Conservation (phyloP, 1,140 invertebrate genomes). For the Drosophila kanapiae region DNA sequence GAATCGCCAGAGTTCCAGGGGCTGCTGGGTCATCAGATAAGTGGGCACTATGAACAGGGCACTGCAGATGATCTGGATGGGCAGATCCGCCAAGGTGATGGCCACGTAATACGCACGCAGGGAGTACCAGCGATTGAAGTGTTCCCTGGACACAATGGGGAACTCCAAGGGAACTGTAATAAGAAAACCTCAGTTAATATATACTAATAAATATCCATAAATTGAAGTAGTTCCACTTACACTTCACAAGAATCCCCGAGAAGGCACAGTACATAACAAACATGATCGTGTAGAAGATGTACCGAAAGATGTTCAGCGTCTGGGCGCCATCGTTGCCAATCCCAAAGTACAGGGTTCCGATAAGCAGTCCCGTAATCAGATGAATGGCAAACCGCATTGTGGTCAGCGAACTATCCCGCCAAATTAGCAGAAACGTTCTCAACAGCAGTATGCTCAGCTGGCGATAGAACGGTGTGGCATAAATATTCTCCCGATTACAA, state of each 20-base stretch:
- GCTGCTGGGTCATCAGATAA: conserved; percentile 94
- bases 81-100: conserved; percentile 93
- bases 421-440: conserved; percentile 88
- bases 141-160: conserved; percentile 93
- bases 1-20: conserved; percentile 89
- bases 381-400: conserved; percentile 92
- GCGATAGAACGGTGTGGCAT: conserved; percentile 88
- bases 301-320: conserved; percentile 91
- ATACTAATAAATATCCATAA: not conserved
- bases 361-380: conserved; percentile 90
- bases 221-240: conserved; percentile 87
- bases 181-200: not conserved
- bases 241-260: conserved; percentile 93
- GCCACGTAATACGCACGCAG: conserved; percentile 94
- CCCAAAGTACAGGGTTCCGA: conserved; percentile 92
- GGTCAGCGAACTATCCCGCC: conserved; percentile 87
- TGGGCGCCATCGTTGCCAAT: conserved; percentile 92
- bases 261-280: conserved; percentile 95
- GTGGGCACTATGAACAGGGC: conserved; percentile 91
- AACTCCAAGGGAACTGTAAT: conserved; percentile 94
- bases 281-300: conserved; percentile 93
- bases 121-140: conserved; percentile 98
- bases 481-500: conserved; percentile 83
- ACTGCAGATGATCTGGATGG: conserved; percentile 93
- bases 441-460: conserved; percentile 89